A percentile compares a stretch with the other conserved stretches of the same genome.
Evolutionary conservation across 2,113 vertebrate genomes (phyloP).

Genomic region (Diphyllodes magnificus): DNA sequence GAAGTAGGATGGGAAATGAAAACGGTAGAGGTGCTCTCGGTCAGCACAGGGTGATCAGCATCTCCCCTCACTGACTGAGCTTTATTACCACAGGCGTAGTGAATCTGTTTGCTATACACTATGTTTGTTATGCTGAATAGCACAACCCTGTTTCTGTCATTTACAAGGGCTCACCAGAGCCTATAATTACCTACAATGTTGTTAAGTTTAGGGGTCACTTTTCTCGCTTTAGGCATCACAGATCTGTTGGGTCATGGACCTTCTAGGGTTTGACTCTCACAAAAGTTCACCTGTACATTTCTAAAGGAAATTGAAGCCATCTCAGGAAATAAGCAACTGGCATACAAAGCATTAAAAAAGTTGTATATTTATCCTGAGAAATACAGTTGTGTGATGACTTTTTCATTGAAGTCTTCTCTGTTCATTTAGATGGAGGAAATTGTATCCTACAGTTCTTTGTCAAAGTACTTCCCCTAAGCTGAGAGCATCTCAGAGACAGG

Average conservation of each 20-base stretch:
- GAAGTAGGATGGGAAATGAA: not conserved
- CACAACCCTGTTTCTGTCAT: not conserved
- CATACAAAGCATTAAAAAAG: not conserved
- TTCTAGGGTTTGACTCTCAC: not conserved
- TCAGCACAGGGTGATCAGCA: not conserved
- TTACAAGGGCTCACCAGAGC: not conserved
- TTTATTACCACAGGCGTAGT: not conserved
- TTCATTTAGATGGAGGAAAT: not conserved
- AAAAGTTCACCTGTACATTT: not conserved
- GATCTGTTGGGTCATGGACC: not conserved
- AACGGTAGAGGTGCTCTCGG: not conserved
- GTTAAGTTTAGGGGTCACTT: not conserved
- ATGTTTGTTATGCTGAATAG: not conserved
- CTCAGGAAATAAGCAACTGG: not conserved
- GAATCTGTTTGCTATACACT: not conserved
- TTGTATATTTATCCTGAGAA: not conserved
- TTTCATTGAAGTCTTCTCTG: not conserved
- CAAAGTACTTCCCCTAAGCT: not conserved
- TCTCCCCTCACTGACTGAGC: not conserved
- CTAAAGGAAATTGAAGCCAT: not conserved
- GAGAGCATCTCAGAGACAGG: not conserved
- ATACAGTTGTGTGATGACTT: not conserved
- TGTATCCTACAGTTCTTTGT: not conserved
- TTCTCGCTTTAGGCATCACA: not conserved
- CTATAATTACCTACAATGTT: not conserved